Conservation (phyloP, 2,888 invertebrate species). For the Torymus texanus region DNA sequence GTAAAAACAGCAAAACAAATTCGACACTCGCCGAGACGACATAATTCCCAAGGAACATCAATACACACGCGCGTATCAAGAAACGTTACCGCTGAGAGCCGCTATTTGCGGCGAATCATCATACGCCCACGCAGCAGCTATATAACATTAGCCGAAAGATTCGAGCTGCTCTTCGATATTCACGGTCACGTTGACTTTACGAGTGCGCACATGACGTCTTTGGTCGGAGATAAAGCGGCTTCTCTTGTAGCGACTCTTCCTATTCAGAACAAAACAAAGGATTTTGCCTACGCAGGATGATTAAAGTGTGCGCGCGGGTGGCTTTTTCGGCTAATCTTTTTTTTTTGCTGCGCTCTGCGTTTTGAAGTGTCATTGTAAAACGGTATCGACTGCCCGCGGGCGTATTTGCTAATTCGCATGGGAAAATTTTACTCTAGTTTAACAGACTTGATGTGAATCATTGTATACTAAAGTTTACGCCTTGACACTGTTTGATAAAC, state of each 20-base stretch:
- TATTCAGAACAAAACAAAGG: slow-evolving; percentile 37
- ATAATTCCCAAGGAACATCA: neutral
- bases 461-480: too few relatives aligned
- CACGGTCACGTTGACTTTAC: slow-evolving; percentile 32
- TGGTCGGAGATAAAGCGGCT: neutral
- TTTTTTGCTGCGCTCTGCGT: neutral
- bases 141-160: too few relatives aligned
- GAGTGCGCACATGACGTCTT: neutral
- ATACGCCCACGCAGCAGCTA: neutral
- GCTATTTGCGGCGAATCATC: too few relatives aligned
- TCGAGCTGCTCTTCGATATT: neutral
- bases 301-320: neutral
- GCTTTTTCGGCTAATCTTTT: neutral
- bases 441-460: too few relatives aligned
- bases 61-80: slow-evolving; percentile 11
- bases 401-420: neutral
- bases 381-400: neutral
- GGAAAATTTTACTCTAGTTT: neutral
- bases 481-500: too few relatives aligned
- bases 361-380: neutral
- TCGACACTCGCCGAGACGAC: neutral
- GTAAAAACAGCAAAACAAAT: neutral
- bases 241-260: neutral
- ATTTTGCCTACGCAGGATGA: slow-evolving; percentile 2
- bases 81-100: neutral